Evolutionary conservation across 2,888 invertebrate species (phyloP).

Genomic region (Diachrysia chrysitis): DNA sequence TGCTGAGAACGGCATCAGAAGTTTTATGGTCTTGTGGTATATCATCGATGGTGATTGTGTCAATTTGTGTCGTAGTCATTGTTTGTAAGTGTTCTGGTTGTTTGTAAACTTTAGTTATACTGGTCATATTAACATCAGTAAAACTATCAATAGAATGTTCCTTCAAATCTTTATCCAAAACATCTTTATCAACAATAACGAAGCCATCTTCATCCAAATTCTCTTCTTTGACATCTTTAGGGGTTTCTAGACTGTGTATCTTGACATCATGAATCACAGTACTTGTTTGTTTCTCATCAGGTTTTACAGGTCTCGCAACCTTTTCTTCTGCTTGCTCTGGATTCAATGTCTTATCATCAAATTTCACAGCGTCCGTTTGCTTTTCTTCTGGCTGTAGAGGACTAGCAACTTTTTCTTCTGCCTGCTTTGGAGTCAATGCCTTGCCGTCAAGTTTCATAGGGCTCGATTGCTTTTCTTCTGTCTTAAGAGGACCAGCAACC

Average conservation of each 20-base stretch:
- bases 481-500: constrained; percentile 21
- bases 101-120: constrained; percentile 9
- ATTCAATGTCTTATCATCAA: not conserved
- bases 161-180: constrained; percentile 70
- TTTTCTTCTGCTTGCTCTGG: not conserved
- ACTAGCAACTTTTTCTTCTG: constrained; percentile 10
- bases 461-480: constrained; percentile 28
- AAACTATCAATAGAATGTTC: constrained; percentile 51
- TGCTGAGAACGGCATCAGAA: constrained; percentile 54
- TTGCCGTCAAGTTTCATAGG: constrained; percentile 9
- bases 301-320: not conserved
- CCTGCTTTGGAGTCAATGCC: not conserved
- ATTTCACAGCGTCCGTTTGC: constrained; percentile 19
- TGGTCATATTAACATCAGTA: constrained; percentile 15
- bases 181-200: constrained; percentile 69
- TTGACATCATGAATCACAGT: constrained; percentile 1
- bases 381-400: constrained; percentile 17
- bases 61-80: constrained; percentile 75
- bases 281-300: constrained; percentile 7
- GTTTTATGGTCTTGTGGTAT: constrained; percentile 29
- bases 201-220: constrained; percentile 46
- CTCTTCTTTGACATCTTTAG: constrained; percentile 7
- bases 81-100: constrained; percentile 53
- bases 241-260: not conserved
- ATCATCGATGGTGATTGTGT: constrained; percentile 66